These are phyloP conservation scores for Aplochiton taeniatus DNA, from an alignment of 2,797 vertebrate species.

Conservation along the genomic window DNA sequence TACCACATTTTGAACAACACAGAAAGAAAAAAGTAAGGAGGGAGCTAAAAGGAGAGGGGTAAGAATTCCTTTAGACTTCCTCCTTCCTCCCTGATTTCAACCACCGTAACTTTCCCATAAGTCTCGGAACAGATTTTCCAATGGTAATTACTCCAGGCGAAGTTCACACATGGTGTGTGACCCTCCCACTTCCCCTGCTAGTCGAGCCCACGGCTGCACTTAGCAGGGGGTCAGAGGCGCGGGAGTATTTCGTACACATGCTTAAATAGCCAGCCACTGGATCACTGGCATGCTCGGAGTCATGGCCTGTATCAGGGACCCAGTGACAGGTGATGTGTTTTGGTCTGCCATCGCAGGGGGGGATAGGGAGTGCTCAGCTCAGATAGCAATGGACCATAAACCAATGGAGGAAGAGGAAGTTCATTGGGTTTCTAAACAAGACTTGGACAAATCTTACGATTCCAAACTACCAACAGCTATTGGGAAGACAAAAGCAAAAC, in stretches of 20 bases:
- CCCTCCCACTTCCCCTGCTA: constrained; percentile 29
- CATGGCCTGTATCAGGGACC: constrained; percentile 45
- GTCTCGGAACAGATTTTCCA: constrained; percentile 58
- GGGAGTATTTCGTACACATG: constrained; percentile 34
- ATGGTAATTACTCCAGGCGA: constrained; percentile 41
- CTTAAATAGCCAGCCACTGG: constrained; percentile 68
- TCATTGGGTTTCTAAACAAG: no score
- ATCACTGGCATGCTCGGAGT: constrained; percentile 50
- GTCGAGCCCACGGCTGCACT: constrained; percentile 25
- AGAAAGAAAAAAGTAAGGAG: constrained; percentile 44
- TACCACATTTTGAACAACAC: constrained; percentile 40
- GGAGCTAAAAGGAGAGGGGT: constrained; percentile 19
- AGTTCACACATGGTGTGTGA: constrained; percentile 35
- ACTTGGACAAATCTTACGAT: no score
- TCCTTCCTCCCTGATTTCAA: constrained; percentile 67
- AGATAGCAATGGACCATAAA: constrained; percentile 16
- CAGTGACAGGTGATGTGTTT: constrained; percentile 38
- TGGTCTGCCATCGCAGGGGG: constrained; percentile 21
- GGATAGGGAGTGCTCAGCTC: constrained; percentile 11
- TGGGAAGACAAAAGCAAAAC: no score
- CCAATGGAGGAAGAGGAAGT: constrained; percentile 2
- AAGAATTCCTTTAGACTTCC: constrained; percentile 57
- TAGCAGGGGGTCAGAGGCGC: constrained; percentile 47
- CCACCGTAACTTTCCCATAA: constrained; percentile 71
- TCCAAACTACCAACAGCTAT: no score